phyloP scores from a whole-genome alignment of 2,888 invertebrate species.

The Abrostola triplasia region DNA sequence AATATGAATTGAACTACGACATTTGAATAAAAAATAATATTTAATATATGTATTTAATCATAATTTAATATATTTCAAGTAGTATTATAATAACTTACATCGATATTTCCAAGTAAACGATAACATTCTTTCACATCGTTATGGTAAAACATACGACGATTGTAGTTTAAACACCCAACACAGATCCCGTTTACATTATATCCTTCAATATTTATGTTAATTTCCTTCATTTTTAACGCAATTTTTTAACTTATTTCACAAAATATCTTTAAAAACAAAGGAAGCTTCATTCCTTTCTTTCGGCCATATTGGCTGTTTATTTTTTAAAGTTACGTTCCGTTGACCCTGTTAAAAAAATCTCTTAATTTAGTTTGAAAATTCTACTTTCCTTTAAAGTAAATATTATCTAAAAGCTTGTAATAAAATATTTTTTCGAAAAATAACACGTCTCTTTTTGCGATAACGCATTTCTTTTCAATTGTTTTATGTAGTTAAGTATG shows the following conservation, averaged over 20 bases:
- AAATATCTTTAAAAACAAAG: conserved; percentile 48
- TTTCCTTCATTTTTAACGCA: conserved; percentile 76
- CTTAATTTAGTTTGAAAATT: too few relatives aligned
- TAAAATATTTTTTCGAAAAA: not conserved
- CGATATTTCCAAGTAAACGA: conserved; percentile 76
- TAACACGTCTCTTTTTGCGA: not conserved
- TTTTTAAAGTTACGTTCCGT: conserved; percentile 25
- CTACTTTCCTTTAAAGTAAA: too few relatives aligned
- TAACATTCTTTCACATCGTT: conserved; percentile 73
- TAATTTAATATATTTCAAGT: not conserved
- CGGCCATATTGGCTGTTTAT: conserved; percentile 75
- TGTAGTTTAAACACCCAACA: conserved; percentile 82
- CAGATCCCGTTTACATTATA: conserved; percentile 85
- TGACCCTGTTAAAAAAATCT: not conserved
- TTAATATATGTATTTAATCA: not conserved
- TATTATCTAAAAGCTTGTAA: too few relatives aligned
- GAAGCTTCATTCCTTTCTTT: conserved; percentile 82
- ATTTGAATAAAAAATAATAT: not conserved
- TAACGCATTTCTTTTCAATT: too few relatives aligned
- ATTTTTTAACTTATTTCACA: conserved; percentile 13
- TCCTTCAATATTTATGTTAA: conserved; percentile 85
- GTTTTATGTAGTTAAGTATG: too few relatives aligned
- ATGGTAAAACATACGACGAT: conserved; percentile 79
- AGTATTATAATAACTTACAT: conserved; percentile 69
- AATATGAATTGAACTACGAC: conserved; percentile 56